These are phyloP conservation scores for Eulacestoma nigropectus DNA, from an alignment of 2,113 vertebrate species.

Conservation along the genomic window DNA sequence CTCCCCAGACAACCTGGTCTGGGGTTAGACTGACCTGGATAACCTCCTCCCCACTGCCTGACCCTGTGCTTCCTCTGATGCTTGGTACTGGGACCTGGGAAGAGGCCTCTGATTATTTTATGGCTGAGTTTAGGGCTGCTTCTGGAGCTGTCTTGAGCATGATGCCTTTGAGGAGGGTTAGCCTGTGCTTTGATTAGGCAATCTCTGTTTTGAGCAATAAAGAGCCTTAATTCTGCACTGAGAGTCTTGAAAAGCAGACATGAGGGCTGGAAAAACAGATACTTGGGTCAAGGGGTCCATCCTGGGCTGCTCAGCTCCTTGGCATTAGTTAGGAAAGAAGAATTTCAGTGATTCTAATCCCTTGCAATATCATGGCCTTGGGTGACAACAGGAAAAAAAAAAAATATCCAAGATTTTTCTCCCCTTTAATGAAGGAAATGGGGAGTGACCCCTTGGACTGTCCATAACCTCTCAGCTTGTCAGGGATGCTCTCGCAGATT, in stretches of 20 bases:
- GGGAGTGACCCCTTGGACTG: background rate
- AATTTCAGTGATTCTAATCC: background rate
- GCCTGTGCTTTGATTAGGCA: slow-evolving; percentile 7
- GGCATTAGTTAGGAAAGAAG: background rate
- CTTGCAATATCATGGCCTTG: background rate
- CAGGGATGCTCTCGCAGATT: background rate
- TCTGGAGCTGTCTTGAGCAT: background rate
- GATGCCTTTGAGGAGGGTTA: background rate
- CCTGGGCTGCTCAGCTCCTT: background rate
- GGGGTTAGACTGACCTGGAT: background rate
- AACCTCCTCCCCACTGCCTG: background rate
- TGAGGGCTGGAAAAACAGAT: background rate
- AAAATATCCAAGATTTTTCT: background rate
- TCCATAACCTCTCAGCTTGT: background rate
- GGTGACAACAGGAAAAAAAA: background rate
- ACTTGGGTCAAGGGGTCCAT: background rate
- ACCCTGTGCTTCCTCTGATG: background rate
- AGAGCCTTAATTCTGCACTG: background rate
- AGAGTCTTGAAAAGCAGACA: background rate
- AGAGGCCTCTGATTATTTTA: slow-evolving; percentile 20
- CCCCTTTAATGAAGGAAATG: background rate
- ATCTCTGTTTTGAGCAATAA: slow-evolving; percentile 4
- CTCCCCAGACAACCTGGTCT: background rate
- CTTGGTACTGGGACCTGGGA: background rate
- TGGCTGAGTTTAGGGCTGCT: slow-evolving; percentile 23